phyloP scores from a whole-genome alignment of 2,113 vertebrate species.

The Candoia aspera region DNA sequence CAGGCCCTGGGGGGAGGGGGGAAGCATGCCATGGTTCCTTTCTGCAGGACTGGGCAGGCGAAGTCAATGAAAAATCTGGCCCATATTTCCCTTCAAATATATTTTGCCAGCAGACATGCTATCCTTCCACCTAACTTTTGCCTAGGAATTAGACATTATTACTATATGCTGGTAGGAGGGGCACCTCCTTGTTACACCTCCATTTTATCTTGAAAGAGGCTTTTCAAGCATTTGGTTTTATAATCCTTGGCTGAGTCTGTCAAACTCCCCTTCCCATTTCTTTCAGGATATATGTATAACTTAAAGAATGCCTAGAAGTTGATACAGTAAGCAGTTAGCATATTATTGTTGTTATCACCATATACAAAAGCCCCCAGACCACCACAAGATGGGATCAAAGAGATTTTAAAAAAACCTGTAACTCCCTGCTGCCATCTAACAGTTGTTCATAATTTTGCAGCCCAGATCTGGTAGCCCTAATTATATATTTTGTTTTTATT shows the following conservation, averaged over 20 bases:
- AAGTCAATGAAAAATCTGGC: background rate
- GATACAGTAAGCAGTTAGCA: background rate
- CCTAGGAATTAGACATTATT: background rate
- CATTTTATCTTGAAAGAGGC: background rate
- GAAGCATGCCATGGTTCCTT: background rate
- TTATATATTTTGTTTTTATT: background rate
- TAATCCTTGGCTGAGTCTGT: background rate
- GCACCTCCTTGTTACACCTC: background rate
- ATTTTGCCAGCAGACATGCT: background rate
- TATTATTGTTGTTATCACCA: background rate
- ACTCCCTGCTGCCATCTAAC: background rate
- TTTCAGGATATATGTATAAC: background rate
- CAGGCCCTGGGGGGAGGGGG: background rate
- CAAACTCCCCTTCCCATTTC: background rate
- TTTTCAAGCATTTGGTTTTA: background rate
- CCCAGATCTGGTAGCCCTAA: background rate
- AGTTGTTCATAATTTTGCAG: background rate
- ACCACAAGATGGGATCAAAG: background rate
- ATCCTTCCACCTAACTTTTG: background rate
- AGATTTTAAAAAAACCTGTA: background rate
- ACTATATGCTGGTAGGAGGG: background rate
- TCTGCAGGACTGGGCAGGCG: background rate
- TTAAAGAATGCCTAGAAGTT: background rate
- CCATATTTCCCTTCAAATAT: background rate
- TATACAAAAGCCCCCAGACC: background rate